Percentiles rank a stretch among this genome's conserved stretches.
These are phyloP conservation scores for Botrylloides violaceus DNA, from an alignment of 23 tunicate species.

Conservation along the genomic window DNA sequence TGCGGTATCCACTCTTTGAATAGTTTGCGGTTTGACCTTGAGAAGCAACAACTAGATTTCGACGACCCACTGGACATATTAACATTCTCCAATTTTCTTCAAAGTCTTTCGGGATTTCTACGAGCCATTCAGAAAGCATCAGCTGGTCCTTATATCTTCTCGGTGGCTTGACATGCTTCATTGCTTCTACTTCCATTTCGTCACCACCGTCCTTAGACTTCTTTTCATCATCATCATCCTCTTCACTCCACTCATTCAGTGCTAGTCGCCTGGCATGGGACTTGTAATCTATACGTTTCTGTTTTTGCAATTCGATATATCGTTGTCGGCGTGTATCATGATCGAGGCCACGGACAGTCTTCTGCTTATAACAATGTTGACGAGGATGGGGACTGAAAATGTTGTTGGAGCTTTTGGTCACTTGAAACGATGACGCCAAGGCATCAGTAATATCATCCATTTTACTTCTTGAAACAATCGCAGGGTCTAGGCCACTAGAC, in stretches of 20 bases:
- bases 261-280: constrained; percentile 57
- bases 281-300: constrained; percentile 54
- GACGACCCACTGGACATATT: constrained; percentile 67
- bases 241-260: constrained; percentile 44
- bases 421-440: constrained; percentile 42
- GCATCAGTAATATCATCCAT: constrained; percentile 54
- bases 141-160: constrained; percentile 67
- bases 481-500: no score
- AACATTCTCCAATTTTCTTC: constrained; percentile 58
- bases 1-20: constrained; percentile 69
- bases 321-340: constrained; percentile 49
- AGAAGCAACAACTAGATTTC: constrained; percentile 79
- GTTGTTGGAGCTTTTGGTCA: constrained; percentile 45
- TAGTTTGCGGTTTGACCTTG: constrained; percentile 56
- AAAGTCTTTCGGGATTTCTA: constrained; percentile 81
- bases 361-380: constrained; percentile 42
- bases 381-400: constrained; percentile 67
- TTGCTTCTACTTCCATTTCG: constrained; percentile 14
- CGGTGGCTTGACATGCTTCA: constrained; percentile 20
- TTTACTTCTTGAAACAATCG: no score
- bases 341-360: constrained; percentile 24
- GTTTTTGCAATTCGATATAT: constrained; percentile 43
- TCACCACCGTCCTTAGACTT: constrained; percentile 12
- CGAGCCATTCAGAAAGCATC: constrained; percentile 96
- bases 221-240: constrained; percentile 27